Conservation (phyloP, 1,140 invertebrate genomes). For the Eulimnadia texana region DNA sequence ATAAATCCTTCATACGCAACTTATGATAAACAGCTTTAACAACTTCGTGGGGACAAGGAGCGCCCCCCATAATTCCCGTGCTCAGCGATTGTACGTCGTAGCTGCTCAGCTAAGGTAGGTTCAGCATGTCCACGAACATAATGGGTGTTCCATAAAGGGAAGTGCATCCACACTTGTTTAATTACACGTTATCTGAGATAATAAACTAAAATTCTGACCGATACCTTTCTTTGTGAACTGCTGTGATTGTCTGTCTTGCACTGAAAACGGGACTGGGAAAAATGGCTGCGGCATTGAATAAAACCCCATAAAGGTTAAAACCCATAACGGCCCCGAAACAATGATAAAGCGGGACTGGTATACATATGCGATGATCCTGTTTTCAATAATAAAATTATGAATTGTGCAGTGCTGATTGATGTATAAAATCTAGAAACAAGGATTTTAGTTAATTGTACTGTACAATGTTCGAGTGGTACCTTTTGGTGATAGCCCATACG, state of each 20-base stretch:
- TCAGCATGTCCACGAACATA: constrained; percentile 81
- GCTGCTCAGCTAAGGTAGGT: constrained; percentile 27
- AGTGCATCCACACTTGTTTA: too few relatives aligned
- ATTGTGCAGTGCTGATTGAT: too few relatives aligned
- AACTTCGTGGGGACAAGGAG: constrained; percentile 55
- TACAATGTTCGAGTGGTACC: too few relatives aligned
- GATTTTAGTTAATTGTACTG: too few relatives aligned
- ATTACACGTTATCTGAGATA: too few relatives aligned
- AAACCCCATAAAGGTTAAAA: constrained; percentile 39
- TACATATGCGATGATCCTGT: constrained; percentile 39
- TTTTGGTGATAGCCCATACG: constrained; percentile 40
- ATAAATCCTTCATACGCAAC: constrained; percentile 24
- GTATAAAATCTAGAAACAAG: too few relatives aligned
- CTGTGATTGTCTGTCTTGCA: constrained; percentile 45
- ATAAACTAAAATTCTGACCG: too few relatives aligned
- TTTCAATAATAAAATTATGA: too few relatives aligned
- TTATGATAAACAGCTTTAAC: constrained; percentile 43
- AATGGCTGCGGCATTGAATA: constrained; percentile 53
- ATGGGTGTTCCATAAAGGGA: constrained; percentile 83
- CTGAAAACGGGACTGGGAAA: constrained; percentile 52
- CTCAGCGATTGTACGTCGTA: constrained; percentile 31
- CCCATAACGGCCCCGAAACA: constrained; percentile 68
- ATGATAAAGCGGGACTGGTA: constrained; percentile 84
- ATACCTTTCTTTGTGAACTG: constrained; percentile 54
- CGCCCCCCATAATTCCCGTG: constrained; percentile 54